phyloP scores from a whole-genome alignment of 2,888 invertebrate species.

The Scaeva pyrastri region DNA sequence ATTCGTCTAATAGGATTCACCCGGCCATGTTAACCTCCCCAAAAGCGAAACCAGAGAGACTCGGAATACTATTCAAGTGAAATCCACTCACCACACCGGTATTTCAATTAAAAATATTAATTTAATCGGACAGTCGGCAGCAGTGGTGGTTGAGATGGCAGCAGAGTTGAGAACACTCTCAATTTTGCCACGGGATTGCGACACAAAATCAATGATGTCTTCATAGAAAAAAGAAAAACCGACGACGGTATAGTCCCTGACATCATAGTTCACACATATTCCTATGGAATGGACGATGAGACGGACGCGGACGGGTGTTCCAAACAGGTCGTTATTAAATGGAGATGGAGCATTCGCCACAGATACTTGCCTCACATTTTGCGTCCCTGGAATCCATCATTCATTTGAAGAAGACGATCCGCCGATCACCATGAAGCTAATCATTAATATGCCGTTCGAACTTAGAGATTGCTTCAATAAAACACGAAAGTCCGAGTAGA shows the following conservation, averaged over 20 bases:
- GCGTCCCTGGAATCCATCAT: slow-evolving; percentile 63
- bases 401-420: slow-evolving; percentile 22
- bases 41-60: neutral
- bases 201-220: slow-evolving; percentile 22
- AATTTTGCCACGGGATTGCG: slow-evolving; percentile 18
- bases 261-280: slow-evolving; percentile 36
- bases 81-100: slow-evolving; percentile 32
- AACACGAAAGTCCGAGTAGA: slow-evolving; percentile 6
- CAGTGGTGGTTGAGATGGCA: no score
- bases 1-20: slow-evolving; percentile 62
- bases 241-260: slow-evolving; percentile 21
- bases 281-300: neutral
- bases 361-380: slow-evolving; percentile 59
- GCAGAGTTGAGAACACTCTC: slow-evolving; percentile 3
- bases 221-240: slow-evolving; percentile 6
- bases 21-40: slow-evolving; percentile 51
- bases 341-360: slow-evolving; percentile 52
- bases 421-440: slow-evolving; percentile 12
- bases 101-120: slow-evolving; percentile 32
- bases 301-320: neutral
- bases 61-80: slow-evolving; percentile 4
- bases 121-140: slow-evolving; percentile 35
- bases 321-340: neutral
- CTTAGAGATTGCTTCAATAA: slow-evolving; percentile 21
- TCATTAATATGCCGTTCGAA: slow-evolving; percentile 18